Base-by-base conservation (phyloP, 1,140 invertebrate species). In the Solenopsis fugax region DNA sequence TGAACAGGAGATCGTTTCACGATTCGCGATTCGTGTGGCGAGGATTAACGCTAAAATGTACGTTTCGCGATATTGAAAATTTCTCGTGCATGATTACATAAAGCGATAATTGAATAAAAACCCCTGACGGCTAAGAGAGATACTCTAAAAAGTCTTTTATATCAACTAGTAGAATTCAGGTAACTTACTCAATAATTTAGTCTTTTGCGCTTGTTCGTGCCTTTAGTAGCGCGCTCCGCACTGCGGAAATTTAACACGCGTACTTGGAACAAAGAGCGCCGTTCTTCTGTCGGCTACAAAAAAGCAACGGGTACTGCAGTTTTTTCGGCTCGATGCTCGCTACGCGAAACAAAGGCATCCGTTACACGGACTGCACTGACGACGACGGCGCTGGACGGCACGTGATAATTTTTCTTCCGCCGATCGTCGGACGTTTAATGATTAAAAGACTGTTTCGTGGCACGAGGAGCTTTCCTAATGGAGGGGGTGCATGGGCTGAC, bases 351-450 rank as follows among this genome's bases (percentile, higher is more conserved):
- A 84, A 62, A 84, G 29, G 56, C 41, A 75, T 75, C n/a, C 69
- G 41, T 60, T 72, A 72, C 48, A 24, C 54, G 54, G 13, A 21
- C 21, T 48, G 41, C 50, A 9, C 54, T 21, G 80, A 73, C 12
- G 50, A 81, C 34, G 21, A 52, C 52, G n/a, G n/a, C n/a, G n/a
- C n/a, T n/a, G n/a, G n/a, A n/a, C n/a, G 37, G 2, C 29, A 29
- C 67, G 78, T 24, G 80, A 54, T 75, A 73, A 84, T 84, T 84
- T 75, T 84, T 73, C 80, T 84, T 50, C 54, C 41, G 41, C 41
- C 41, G 45, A 75, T 84, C 69, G 54, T 24, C 37, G 54, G 9
- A 58, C 52, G 24, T 24, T 82, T 72, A 82, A 73, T 82, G 52
- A 82, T 73, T 82, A 82, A 82, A 82, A 73, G 37, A 48, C 52